Evolutionary conservation across 1,140 invertebrate genomes (phyloP).

Genomic region (Heterodera schachtii): DNA sequence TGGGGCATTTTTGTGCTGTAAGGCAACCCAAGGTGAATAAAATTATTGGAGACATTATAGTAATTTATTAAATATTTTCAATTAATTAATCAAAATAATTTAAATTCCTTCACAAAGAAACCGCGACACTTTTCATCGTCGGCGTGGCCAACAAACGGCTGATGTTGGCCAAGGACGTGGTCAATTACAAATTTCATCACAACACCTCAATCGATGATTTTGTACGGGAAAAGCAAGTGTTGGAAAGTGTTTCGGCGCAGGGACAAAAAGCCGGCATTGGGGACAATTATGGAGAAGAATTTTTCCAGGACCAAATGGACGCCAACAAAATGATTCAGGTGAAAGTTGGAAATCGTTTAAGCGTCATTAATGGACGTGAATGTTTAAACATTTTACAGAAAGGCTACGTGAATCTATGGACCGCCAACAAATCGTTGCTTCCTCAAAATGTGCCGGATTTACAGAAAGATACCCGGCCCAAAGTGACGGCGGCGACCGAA

Average conservation of each 20-base stretch:
- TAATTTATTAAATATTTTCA: no score
- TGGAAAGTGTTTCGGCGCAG: background rate
- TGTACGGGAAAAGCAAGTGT: background rate
- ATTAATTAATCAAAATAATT: no score
- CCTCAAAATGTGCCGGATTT: background rate
- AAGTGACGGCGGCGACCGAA: background rate
- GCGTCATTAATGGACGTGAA: no score
- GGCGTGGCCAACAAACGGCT: background rate
- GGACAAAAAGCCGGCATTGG: background rate
- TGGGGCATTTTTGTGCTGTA: background rate
- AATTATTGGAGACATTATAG: no score
- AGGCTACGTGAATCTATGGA: background rate
- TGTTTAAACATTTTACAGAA: background rate
- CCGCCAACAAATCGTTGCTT: no score
- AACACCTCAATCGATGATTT: background rate
- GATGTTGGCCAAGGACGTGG: constrained; percentile 16
- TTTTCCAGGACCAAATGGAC: constrained; percentile 20
- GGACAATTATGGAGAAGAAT: background rate
- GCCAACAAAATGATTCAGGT: constrained; percentile 18
- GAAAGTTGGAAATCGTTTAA: no score
- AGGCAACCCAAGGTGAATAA: background rate
- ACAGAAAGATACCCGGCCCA: background rate
- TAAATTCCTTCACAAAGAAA: background rate
- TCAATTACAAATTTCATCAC: background rate
- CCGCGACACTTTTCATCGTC: background rate